Base-by-base conservation (phyloP, 1,140 invertebrate genomes). In the Pseudomyrmex concolor region DNA sequence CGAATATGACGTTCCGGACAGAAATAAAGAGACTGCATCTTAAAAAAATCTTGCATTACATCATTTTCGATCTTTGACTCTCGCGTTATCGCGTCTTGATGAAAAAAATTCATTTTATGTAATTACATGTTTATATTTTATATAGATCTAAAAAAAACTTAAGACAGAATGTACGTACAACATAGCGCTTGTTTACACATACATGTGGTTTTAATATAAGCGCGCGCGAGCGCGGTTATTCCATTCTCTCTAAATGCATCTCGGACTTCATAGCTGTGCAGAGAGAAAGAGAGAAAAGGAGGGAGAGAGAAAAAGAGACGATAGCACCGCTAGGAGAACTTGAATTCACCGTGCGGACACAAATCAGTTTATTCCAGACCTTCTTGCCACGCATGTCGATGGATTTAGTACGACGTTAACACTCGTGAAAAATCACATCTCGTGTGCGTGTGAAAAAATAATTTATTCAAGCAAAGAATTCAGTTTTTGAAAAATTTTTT, bases 311-410 rank as follows among this genome's bases (percentile, higher is more conserved):
- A 34, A 34, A 34, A 34, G 34, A 34, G 34, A 60, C 64, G 64
- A 17, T 19, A 55, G 54, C 34, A 59, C 22, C 9, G 13, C 34
- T 3, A 50, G 15, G 19, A 22, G 19, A n/a, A 17, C 62, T 43
- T 59, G 13, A 66, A 60, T 59, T 80, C 66, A 70, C 43, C 66
- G 19, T 43, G 43, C 74, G 51, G 8, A 2, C 59, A 66, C 54
- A 71, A 34, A 70, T 80, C 76, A 80, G 76, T 80, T 50, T 12
- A 43, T n/a, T 80, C 43, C 54, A 43, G n/a, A 22, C 66, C 45
- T 71, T 50, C 8, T 25, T 12, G 43, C 22, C 43, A 66, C 55
- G 76, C 64, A 54, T 22, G 19, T 71, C 73, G 73, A n/a, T 64
- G 48, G 43, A 80, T 12, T n/a, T 34, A 22, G 19, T 5, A 45